Percentiles rank a stretch among this genome's conserved stretches.
Evolutionary conservation across 2,888 invertebrate species (phyloP).

Genomic region (Synanthedon myopaeformis): DNA sequence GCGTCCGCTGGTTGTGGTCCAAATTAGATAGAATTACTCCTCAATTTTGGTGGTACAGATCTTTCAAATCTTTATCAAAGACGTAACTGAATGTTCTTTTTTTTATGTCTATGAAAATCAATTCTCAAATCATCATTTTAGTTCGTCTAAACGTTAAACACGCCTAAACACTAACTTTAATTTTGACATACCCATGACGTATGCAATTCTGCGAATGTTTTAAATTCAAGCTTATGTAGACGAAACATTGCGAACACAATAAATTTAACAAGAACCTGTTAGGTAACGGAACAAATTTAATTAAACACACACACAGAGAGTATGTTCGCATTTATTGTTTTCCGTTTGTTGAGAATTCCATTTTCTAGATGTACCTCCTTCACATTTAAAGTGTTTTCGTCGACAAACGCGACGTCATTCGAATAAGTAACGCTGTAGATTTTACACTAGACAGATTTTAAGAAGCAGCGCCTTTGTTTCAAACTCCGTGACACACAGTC

Average conservation of each 20-base stretch:
- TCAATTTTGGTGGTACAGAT: constrained; percentile 3
- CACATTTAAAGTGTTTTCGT: constrained; percentile 1
- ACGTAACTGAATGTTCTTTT: too few relatives aligned
- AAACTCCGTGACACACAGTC: constrained; percentile 5
- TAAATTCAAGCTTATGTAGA: background rate
- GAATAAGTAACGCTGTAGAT: background rate
- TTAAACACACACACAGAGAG: constrained; percentile 5
- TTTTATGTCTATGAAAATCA: too few relatives aligned
- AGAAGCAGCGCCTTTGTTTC: constrained; percentile 4
- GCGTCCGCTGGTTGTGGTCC: constrained; percentile 17
- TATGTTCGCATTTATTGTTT: constrained; percentile 2
- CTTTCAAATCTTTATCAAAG: too few relatives aligned
- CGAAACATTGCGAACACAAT: constrained; percentile 1
- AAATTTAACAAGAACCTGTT: constrained; percentile 5
- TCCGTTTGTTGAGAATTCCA: background rate
- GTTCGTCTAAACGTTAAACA: too few relatives aligned
- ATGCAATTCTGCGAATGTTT: too few relatives aligned
- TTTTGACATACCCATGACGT: too few relatives aligned
- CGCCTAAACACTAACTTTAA: too few relatives aligned
- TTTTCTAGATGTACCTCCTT: background rate
- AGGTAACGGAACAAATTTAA: constrained; percentile 4
- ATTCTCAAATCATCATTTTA: too few relatives aligned
- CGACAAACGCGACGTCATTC: too few relatives aligned
- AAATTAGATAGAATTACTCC: constrained; percentile 47
- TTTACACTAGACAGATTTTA: constrained; percentile 8